Conservation (phyloP, 2,797 vertebrate species). For the Alectoris magna region DNA sequence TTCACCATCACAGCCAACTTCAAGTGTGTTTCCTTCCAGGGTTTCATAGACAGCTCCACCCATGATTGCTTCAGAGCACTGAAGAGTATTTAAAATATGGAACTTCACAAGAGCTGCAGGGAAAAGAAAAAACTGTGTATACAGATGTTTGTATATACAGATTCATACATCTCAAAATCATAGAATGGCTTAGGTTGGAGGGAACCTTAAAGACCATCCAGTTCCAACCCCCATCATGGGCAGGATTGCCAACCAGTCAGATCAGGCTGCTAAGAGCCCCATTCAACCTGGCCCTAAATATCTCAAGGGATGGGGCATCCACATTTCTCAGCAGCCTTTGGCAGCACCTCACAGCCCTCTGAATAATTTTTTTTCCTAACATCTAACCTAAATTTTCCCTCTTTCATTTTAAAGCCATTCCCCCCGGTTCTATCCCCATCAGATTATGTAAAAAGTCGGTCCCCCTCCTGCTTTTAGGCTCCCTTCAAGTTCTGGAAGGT, state of each 20-base stretch:
- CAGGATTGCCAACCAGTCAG: not conserved
- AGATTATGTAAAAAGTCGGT: not conserved
- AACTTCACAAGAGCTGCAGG: slow-evolving; percentile 90
- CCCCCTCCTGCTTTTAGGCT: not conserved
- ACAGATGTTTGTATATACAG: not conserved
- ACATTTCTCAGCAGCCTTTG: not conserved
- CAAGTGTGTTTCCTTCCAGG: slow-evolving; percentile 90
- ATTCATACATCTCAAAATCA: not conserved
- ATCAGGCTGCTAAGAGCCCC: not conserved
- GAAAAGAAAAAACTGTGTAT: not conserved
- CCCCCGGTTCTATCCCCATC: not conserved
- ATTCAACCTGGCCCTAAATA: not conserved
- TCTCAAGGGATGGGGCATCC: no score
- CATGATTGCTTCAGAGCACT: slow-evolving; percentile 97
- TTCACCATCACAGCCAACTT: slow-evolving; percentile 94
- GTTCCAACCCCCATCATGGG: not conserved
- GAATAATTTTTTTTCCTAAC: not conserved
- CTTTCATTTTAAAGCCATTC: not conserved
- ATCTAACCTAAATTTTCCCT: not conserved
- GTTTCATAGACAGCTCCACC: slow-evolving; percentile 90
- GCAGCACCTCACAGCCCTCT: not conserved
- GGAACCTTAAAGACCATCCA: not conserved
- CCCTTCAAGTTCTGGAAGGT: not conserved
- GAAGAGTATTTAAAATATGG: slow-evolving; percentile 91
- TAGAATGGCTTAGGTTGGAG: not conserved